These are phyloP conservation scores for Macquaria australasica DNA, from an alignment of 2,113 vertebrate species.

Conservation along the genomic window DNA sequence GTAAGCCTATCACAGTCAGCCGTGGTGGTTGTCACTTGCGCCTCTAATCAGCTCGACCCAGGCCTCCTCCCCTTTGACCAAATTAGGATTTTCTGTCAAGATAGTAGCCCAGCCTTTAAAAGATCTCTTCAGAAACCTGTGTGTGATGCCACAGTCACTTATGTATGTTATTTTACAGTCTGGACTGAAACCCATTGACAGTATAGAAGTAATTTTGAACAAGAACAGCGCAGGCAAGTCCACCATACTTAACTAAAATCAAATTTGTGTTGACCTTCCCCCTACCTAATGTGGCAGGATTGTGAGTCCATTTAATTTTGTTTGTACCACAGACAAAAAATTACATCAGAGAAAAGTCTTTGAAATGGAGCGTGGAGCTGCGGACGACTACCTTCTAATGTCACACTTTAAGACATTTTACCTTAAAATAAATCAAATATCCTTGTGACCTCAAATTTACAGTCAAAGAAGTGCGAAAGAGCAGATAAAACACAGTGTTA, in stretches of 20 bases:
- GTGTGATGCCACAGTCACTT: background rate
- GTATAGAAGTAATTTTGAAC: background rate
- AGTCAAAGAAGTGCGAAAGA: background rate
- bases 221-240: background rate
- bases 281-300: too few relatives aligned
- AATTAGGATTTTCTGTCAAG: background rate
- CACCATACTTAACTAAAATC: background rate
- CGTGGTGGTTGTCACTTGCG: background rate
- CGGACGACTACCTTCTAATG: background rate
- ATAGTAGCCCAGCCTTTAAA: background rate
- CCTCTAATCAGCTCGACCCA: background rate
- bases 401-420: background rate
- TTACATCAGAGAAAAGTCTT: background rate
- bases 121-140: background rate
- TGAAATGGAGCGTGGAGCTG: background rate
- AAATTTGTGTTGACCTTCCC: background rate
- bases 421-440: background rate
- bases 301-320: background rate
- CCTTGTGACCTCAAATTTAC: background rate
- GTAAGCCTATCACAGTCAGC: conserved; percentile 5
- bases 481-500: background rate
- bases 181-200: background rate
- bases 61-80: background rate
- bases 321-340: background rate
- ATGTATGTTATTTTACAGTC: background rate